Percentiles rank a stretch among this genome's conserved stretches.
phyloP scores from a whole-genome alignment of 2,113 vertebrate genomes.

The Thinocorus orbignyianus region DNA sequence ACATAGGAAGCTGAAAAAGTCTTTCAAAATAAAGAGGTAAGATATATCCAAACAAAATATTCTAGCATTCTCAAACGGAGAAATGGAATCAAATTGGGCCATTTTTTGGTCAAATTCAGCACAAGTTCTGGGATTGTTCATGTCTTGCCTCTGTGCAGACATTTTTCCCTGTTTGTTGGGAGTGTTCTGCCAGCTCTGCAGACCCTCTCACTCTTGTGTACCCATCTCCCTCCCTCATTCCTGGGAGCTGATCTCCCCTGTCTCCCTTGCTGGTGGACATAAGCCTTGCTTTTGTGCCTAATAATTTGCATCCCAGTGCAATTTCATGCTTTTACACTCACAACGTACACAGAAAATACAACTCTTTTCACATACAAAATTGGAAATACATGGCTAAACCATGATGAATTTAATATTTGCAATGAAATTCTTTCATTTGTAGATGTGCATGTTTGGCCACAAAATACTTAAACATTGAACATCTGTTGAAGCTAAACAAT shows the following conservation, averaged over 20 bases:
- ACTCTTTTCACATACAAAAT: not conserved
- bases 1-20: not conserved
- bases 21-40: not conserved
- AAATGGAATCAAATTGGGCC: not conserved
- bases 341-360: not conserved
- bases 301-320: not conserved
- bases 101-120: not conserved
- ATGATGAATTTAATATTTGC: not conserved
- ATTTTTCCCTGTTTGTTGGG: fast-evolving
- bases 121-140: not conserved
- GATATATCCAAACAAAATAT: not conserved
- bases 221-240: not conserved
- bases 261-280: not conserved
- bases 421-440: not conserved
- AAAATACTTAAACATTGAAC: not conserved
- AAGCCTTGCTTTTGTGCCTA: not conserved
- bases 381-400: not conserved
- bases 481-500: not conserved
- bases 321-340: not conserved
- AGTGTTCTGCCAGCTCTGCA: not conserved
- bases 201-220: not conserved
- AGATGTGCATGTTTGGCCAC: not conserved
- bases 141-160: not conserved
- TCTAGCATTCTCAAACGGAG: not conserved
- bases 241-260: not conserved